Evolutionary conservation across 2,888 invertebrate genomes (phyloP), one percentile per base, ranked within the genome.

Genomic region (Drosophila mimica): DNA sequence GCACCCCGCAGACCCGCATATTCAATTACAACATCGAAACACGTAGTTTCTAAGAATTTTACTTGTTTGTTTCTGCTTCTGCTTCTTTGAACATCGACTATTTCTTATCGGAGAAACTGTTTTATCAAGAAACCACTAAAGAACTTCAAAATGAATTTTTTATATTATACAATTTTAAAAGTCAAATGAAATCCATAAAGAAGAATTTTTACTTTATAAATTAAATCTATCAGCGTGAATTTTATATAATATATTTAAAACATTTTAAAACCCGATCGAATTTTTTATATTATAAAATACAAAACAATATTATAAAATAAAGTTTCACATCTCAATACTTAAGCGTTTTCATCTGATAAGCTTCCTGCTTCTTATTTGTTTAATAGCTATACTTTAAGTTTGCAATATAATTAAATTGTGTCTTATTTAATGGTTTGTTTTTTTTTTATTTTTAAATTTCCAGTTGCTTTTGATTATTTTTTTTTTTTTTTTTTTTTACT

Each of bases 51-150:
- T 53, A 8, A 51, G 81, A 81, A 78, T 52, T 61, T 52, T 40
- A 43, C 52, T 25, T 46, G 46, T 28, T 48, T 59, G 52, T 58
- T 65, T 62, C 46, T 76, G 43, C 9, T 48, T 17, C n/a, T 20
- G 7, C 13, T 49, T 31, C 15, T 33, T 36, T 4, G 13, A 20
- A 20, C 30, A 6, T 33, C 31, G n/a, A 34, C 34, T 28, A 59
- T 46, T 70, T 80, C 76, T 78, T 78, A 78, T 78, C 78, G 67
- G 43, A 34, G 30, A 40, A 36, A 30, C 56, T 67, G 78, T 63
- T 68, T 64, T 60, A 49, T 36, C 46, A 30, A 34, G 20, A 56
- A 28, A 30, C 40, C 34, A 56, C 38, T 33, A 36, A 33, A 30
- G 20, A 48, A 67, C 31, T 56, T 53, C 8, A 20, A 60, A 34